Evolutionary conservation across 2,888 invertebrate species (phyloP), one percentile per base, ranked within the genome.

Genomic region (Drosophila diplacantha): DNA sequence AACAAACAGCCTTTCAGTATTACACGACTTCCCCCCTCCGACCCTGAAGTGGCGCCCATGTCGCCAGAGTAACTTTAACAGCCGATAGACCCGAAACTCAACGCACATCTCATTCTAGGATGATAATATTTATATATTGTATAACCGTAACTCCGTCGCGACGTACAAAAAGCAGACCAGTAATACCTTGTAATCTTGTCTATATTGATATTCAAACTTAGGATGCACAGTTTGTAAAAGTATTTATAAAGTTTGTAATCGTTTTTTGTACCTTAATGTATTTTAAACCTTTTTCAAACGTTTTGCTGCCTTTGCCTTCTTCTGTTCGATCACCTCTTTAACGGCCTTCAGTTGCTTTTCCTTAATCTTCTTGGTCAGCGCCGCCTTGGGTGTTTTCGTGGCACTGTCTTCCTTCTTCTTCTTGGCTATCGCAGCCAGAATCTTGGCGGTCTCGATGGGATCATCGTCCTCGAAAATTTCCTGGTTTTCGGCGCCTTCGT

Each of bases 401-500:
- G 77, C 64, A 5, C 63, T 61, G 44, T 72, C 64, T 12, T 65
- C 55, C 16, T 55, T 34, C 57, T 77, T 69, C 63, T 83, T 81
- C 39, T 80, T 80, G 18, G 78, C 74, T 67, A 82, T 83, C 63
- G 85, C 81, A 8, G 90, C 89, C 55, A 90, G 85, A 82, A 91
- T 88, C 80, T 90, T 87, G 3, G 93, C 93, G 62, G 91, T 91
- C 72, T 91, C 90, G 56, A 92, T 72, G 2, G 91, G 89, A 85
- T 93, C 92, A 81, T 93, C 91, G 5, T 91, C 92, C 67, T 91
- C 90, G 77, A 95, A 95, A 76, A 95, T 91, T 63, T 95, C 94
- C 55, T 93, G 92, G 47, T 93, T 90, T 29, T 93, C 93, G 81
- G 93, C 92, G 24, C 93, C 90, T 31, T 92, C 91, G 76, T 95